A percentile compares a stretch with the other conserved stretches of the same genome.
phyloP scores from a whole-genome alignment of 2,113 vertebrate species.

The Ovis canadensis region DNA sequence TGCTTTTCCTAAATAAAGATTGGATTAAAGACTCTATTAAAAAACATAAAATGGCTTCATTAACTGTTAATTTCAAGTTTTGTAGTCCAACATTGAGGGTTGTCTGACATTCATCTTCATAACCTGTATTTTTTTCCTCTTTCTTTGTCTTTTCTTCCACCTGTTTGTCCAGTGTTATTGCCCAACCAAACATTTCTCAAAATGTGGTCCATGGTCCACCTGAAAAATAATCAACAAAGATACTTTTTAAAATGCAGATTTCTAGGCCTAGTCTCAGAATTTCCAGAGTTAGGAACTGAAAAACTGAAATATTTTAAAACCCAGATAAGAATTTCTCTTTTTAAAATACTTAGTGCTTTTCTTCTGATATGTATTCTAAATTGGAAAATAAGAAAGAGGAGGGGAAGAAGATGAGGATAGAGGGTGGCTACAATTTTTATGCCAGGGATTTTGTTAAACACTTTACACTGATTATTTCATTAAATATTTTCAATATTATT shows the following conservation, averaged over 20 bases:
- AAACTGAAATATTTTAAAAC: not conserved
- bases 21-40: not conserved
- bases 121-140: not conserved
- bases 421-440: not conserved
- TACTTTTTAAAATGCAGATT: not conserved
- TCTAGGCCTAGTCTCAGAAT: not conserved
- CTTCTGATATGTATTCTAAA: not conserved
- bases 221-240: not conserved
- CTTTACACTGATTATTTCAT: not conserved
- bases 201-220: not conserved
- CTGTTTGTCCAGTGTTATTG: not conserved
- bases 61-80: not conserved
- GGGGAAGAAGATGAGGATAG: not conserved
- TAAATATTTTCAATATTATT: not conserved
- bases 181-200: not conserved
- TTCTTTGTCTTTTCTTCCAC: not conserved
- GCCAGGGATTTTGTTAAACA: not conserved
- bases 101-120: not conserved
- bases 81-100: not conserved
- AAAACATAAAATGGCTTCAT: not conserved
- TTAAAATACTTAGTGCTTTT: not conserved
- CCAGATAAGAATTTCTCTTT: not conserved
- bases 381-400: not conserved
- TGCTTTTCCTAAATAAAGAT: slow-evolving; percentile 27
- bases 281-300: not conserved